Evolutionary conservation across 2,888 invertebrate species (phyloP).

Genomic region (Caenorhabditis auriculariae): DNA sequence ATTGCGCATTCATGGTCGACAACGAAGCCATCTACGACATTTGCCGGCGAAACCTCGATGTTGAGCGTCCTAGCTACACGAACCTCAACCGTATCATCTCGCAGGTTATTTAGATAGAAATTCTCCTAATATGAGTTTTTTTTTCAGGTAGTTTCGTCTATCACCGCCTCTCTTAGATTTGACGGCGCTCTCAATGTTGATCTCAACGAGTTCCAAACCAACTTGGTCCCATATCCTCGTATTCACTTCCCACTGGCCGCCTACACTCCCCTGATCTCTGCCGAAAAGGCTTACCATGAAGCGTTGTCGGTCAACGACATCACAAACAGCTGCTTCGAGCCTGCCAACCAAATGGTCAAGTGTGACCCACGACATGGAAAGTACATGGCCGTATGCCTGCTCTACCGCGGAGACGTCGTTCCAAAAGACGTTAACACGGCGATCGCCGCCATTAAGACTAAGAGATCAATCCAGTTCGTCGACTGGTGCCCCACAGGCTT

Average conservation of each 20-base stretch:
- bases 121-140: not conserved
- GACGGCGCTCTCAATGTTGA: constrained; percentile 87
- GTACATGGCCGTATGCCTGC: constrained; percentile 66
- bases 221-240: constrained; percentile 78
- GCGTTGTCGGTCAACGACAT: constrained; percentile 72
- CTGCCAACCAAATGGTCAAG: constrained; percentile 85
- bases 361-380: constrained; percentile 75
- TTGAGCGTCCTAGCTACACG: constrained; percentile 76
- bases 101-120: constrained; percentile 69
- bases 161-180: constrained; percentile 88
- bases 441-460: constrained; percentile 91
- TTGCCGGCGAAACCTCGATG: constrained; percentile 77
- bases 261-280: constrained; percentile 58
- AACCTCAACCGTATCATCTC: constrained; percentile 90
- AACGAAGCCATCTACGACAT: constrained; percentile 80
- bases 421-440: constrained; percentile 90
- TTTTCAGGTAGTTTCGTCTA: constrained; percentile 78
- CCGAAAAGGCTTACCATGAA: constrained; percentile 57
- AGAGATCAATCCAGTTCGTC: constrained; percentile 77
- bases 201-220: constrained; percentile 74
- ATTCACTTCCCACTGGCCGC: constrained; percentile 84
- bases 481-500: constrained; percentile 66
- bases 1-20: constrained; percentile 70
- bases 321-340: constrained; percentile 86
- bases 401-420: constrained; percentile 81